These are phyloP conservation scores for Tenthredo mesomela DNA, from an alignment of 2,888 invertebrate species.

Conservation along the genomic window DNA sequence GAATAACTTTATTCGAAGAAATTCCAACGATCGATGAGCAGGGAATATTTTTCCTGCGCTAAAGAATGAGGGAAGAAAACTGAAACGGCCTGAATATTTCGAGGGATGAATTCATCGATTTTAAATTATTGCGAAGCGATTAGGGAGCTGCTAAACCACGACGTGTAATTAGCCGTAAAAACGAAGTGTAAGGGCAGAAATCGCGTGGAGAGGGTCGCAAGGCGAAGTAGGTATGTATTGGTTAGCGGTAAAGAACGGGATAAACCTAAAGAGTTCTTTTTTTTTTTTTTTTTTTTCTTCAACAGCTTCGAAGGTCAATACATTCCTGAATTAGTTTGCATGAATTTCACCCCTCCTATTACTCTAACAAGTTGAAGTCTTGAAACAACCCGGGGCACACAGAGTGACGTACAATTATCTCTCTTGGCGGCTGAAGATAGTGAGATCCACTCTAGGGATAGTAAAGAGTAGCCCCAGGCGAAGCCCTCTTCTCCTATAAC, in stretches of 20 bases:
- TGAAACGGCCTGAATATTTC: background rate
- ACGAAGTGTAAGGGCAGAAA: slow-evolving; percentile 6
- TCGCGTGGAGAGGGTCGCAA: background rate
- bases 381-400: slow-evolving; percentile 9
- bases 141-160: background rate
- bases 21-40: background rate
- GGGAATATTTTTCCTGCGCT: background rate
- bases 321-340: slow-evolving; percentile 40
- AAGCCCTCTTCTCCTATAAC: slow-evolving; percentile 37
- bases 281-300: slow-evolving; percentile 25
- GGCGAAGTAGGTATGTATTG: background rate
- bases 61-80: background rate
- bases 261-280: slow-evolving; percentile 15
- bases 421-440: slow-evolving; percentile 45
- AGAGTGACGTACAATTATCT: slow-evolving; percentile 54
- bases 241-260: slow-evolving; percentile 23
- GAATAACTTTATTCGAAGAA: background rate
- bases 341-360: background rate
- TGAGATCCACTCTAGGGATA: slow-evolving; percentile 53
- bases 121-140: background rate
- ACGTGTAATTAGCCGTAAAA: slow-evolving; percentile 9
- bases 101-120: background rate
- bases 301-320: slow-evolving; percentile 34
- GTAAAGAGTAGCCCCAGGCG: slow-evolving; percentile 39
- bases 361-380: background rate